phyloP scores from a whole-genome alignment of 2,113 vertebrate species.

The Casuarius casuarius region DNA sequence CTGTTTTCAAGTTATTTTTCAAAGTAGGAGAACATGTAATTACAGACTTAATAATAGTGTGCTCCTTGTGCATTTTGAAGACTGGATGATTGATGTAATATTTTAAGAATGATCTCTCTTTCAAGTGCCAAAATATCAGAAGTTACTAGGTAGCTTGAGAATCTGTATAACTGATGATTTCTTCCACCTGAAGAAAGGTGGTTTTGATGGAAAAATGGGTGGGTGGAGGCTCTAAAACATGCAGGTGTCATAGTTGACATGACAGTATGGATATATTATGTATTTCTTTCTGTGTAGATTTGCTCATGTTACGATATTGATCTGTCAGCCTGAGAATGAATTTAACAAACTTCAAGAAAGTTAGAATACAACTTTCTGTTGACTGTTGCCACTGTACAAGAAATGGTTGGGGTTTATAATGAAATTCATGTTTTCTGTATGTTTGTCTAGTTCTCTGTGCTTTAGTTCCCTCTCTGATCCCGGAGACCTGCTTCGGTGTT shows the following conservation, averaged over 20 bases:
- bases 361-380: not conserved
- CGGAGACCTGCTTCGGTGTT: conserved; percentile 45
- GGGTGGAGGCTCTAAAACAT: not conserved
- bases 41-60: not conserved
- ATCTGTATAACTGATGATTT: not conserved
- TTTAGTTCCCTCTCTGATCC: conserved; percentile 31
- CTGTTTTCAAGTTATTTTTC: conserved; percentile 25
- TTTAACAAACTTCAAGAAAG: not conserved
- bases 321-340: not conserved
- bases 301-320: not conserved
- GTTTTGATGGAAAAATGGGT: not conserved
- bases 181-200: not conserved
- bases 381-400: not conserved
- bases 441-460: not conserved
- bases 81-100: not conserved
- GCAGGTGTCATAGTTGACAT: not conserved
- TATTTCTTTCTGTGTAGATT: not conserved
- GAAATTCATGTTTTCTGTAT: not conserved
- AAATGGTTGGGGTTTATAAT: not conserved
- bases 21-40: not conserved
- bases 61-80: not conserved
- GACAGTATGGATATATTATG: not conserved
- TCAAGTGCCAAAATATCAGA: not conserved
- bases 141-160: not conserved
- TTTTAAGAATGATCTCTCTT: not conserved